phyloP scores from a whole-genome alignment of 2,797 vertebrate species.

The Peromyscus eremicus region DNA sequence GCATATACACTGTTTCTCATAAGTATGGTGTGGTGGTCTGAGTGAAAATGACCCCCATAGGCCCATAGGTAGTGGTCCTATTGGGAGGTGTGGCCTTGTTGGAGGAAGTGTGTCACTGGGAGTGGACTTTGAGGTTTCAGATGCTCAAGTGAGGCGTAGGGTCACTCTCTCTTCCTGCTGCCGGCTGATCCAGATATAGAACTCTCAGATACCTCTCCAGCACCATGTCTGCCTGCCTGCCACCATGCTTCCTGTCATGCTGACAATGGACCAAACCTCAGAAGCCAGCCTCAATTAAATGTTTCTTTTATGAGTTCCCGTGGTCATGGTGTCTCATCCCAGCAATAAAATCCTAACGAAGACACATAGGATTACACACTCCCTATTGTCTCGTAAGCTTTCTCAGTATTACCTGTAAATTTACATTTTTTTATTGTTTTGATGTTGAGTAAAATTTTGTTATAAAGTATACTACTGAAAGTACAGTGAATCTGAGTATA shows the following conservation, averaged over 20 bases:
- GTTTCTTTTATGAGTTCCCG: neutral
- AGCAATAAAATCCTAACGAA: neutral
- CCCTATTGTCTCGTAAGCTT: neutral
- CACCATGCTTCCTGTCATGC: neutral
- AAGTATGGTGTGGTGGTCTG: neutral
- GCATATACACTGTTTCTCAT: neutral
- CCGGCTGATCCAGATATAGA: neutral
- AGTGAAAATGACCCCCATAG: neutral
- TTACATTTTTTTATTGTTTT: neutral
- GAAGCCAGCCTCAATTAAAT: neutral
- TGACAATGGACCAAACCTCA: neutral
- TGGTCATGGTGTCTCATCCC: neutral
- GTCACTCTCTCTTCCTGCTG: neutral
- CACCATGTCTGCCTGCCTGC: too few species aligned
- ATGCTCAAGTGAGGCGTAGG: neutral
- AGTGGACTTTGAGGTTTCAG: neutral
- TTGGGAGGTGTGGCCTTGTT: neutral
- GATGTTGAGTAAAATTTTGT: slow-evolving; percentile 8
- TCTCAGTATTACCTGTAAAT: neutral
- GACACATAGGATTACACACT: rapidly evolving
- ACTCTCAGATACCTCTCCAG: neutral
- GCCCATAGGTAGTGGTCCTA: neutral
- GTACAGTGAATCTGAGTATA: neutral
- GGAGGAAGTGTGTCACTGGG: neutral
- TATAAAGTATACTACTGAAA: neutral